phyloP scores from a whole-genome alignment of 2,113 vertebrate genomes.

The Psophia crepitans region DNA sequence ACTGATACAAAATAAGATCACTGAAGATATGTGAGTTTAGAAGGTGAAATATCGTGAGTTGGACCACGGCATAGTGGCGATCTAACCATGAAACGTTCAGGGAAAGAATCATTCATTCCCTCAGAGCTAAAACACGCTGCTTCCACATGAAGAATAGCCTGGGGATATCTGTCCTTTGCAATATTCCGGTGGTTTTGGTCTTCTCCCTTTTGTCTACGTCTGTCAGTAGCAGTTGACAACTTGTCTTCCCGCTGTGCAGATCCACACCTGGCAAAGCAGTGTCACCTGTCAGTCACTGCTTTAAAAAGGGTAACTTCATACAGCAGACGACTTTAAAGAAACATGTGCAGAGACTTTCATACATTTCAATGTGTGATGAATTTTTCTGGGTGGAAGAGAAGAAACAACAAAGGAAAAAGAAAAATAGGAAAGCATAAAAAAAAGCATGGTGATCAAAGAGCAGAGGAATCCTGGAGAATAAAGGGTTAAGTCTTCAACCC shows the following conservation, averaged over 20 bases:
- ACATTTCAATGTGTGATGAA: neutral
- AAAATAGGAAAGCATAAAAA: neutral
- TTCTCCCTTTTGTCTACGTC: neutral
- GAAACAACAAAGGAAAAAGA: neutral
- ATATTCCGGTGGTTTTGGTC: neutral
- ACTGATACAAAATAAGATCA: neutral
- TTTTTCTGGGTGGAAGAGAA: neutral
- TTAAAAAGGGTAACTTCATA: neutral
- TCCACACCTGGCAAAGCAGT: neutral
- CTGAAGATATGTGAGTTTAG: neutral
- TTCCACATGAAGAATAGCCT: neutral
- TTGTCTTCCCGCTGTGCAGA: neutral
- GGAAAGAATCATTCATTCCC: neutral
- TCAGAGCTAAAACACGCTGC: neutral
- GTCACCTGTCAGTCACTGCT: constrained; percentile 1
- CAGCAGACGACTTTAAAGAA: neutral
- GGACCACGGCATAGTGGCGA: neutral
- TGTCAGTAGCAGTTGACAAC: neutral
- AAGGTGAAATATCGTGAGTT: neutral
- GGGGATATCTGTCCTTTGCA: neutral
- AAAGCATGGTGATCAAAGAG: neutral
- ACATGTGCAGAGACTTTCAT: neutral
- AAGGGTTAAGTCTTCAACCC: neutral
- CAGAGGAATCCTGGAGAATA: neutral
- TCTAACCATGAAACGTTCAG: neutral